phyloP scores from a whole-genome alignment of 2,113 vertebrate genomes.

The Chitala chitala region DNA sequence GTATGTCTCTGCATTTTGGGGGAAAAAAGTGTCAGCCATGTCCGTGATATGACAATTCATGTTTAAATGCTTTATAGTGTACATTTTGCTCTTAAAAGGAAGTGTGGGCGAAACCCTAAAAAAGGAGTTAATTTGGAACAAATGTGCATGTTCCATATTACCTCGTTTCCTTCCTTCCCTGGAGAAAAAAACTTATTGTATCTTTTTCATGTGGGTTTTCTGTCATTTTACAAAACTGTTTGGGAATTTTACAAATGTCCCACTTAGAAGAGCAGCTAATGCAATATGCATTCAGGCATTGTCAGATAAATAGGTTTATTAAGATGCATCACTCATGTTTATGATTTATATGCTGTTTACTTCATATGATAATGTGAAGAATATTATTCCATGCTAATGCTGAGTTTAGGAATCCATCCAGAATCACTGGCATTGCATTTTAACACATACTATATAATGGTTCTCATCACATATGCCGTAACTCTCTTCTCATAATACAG shows the following conservation, averaged over 20 bases:
- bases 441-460: background rate
- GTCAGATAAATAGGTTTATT: background rate
- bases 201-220: background rate
- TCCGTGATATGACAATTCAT: too few relatives aligned
- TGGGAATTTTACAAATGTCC: too few relatives aligned
- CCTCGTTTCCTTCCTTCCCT: background rate
- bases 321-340: background rate
- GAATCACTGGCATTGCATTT: background rate
- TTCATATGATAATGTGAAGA: conserved; percentile 1
- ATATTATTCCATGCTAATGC: background rate
- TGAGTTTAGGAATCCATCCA: background rate
- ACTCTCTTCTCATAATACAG: too few relatives aligned
- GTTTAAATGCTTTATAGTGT: background rate
- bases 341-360: background rate
- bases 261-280: too few relatives aligned
- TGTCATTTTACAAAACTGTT: background rate
- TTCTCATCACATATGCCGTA: background rate
- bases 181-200: background rate
- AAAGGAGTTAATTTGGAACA: background rate
- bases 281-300: background rate
- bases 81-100: background rate
- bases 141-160: background rate
- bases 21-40: too few relatives aligned
- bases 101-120: background rate
- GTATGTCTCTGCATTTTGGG: too few relatives aligned